phyloP scores from a whole-genome alignment of 1,140 invertebrate genomes.

The Pseudomyrmex flavicornis region DNA sequence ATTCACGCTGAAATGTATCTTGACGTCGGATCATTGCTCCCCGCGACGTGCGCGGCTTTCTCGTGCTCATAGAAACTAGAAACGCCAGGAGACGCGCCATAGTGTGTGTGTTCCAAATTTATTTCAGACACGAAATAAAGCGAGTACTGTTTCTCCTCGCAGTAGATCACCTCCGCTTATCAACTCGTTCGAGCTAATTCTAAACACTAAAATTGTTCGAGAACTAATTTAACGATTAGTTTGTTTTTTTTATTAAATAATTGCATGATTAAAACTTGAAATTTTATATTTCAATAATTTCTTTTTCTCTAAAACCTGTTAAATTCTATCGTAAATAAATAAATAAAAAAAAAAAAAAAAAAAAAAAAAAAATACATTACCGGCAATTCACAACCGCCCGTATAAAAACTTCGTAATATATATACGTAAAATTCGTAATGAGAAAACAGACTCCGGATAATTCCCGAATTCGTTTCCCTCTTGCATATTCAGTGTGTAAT shows the following conservation, averaged over 20 bases:
- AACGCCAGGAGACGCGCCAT: not conserved
- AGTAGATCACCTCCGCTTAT: slow-evolving; percentile 6
- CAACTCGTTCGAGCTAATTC: not conserved
- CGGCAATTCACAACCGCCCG: no score
- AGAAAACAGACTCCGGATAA: not conserved
- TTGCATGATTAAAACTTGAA: no score
- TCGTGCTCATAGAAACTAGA: slow-evolving; percentile 26
- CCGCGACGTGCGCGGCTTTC: slow-evolving; percentile 8
- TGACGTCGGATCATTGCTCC: slow-evolving; percentile 37
- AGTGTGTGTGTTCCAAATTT: slow-evolving; percentile 10
- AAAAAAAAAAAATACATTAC: not conserved
- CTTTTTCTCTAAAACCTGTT: no score
- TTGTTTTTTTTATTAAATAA: not conserved
- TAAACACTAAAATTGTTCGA: not conserved
- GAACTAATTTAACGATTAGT: not conserved
- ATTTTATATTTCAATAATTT: no score
- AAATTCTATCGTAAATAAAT: no score
- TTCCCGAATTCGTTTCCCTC: not conserved
- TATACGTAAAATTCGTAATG: not conserved
- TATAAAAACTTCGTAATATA: no score
- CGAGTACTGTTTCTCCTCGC: not conserved
- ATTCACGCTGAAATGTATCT: slow-evolving; percentile 53
- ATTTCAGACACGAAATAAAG: slow-evolving; percentile 35
- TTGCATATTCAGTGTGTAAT: slow-evolving; percentile 1
- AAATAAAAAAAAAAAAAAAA: not conserved